Evolutionary conservation across 2,888 invertebrate species (phyloP).

Genomic region (Hirtodrosophila histrioides): DNA sequence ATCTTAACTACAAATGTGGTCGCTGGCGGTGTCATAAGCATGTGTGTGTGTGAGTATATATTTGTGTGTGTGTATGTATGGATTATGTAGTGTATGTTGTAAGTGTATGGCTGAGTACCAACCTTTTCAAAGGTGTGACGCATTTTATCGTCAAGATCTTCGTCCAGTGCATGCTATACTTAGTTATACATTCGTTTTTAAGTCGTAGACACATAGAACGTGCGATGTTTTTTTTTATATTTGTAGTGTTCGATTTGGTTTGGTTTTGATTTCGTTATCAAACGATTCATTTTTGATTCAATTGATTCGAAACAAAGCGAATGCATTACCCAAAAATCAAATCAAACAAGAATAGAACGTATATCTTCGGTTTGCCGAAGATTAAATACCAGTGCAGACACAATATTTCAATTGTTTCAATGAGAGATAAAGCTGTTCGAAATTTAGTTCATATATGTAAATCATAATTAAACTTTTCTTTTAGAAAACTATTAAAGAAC

Average conservation of each 20-base stretch:
- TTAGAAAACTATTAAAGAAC: too few species aligned
- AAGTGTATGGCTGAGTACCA: conserved; percentile 79
- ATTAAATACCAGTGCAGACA: conserved; percentile 12
- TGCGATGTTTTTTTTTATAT: conserved; percentile 25
- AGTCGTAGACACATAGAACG: conserved; percentile 57
- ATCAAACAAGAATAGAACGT: background rate
- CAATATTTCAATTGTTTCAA: too few species aligned
- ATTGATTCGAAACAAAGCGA: conserved; percentile 3
- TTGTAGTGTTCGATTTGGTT: conserved; percentile 13
- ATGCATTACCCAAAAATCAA: conserved; percentile 2
- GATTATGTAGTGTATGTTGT: conserved; percentile 4
- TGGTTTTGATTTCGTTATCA: conserved; percentile 4
- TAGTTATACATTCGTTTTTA: conserved; percentile 50
- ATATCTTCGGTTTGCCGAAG: conserved; percentile 17
- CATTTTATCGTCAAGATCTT: conserved; percentile 86
- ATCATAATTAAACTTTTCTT: too few species aligned
- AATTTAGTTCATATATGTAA: too few species aligned
- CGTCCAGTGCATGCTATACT: conserved; percentile 77
- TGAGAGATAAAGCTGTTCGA: too few species aligned
- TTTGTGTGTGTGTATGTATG: conserved; percentile 1
- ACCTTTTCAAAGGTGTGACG: conserved; percentile 92
- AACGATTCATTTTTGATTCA: conserved; percentile 8
- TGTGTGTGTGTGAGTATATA: background rate
- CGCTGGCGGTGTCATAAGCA: too few species aligned
- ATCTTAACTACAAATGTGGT: too few species aligned